Base-by-base conservation (phyloP, 1,140 invertebrate genomes). In the Trissolcus basalis region DNA sequence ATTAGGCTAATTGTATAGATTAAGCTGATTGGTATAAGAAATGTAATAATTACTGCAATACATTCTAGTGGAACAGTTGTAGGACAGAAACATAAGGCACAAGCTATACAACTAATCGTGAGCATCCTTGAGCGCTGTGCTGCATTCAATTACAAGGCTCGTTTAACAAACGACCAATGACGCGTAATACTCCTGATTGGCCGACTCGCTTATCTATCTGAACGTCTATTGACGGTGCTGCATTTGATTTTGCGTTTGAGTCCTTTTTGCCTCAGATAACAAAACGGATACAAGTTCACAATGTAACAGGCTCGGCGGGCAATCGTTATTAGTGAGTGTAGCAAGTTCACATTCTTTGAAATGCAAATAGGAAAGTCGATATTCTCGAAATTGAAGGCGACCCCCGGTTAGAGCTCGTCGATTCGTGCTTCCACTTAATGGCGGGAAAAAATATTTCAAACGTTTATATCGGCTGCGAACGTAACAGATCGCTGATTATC, bases 71-170 rank as follows among this genome's bases (percentile, higher is more conserved):
- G 39, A 65, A 72, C 54, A 55, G 53, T 51, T 54, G 65, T 53
- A 56, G 48, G 69, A 56, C 64, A 61, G 59, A 32, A 67, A 67
- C 54, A 49, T 70, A 71, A 63, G 67, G 64, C 59, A 51, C 50
- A 54, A 64, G 60, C 70, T 2, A 64, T 67, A 14, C 71, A 64
- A 61, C 67, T 72, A 75, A 72, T 79, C 71, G 50, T 27, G 64
- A 60, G 51, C 68, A 59, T 70, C 45, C 54, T 68, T 59, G 67
- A 72, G 58, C 51, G 48, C 19, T 43, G 51, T 61, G 55, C 51
- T 72, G 68, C 71, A 79, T 71, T 74, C 71, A 77, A 77, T 77
- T 77, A 77, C 72, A 75, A 79, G 77, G 71, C 72, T 79, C 77
- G 77, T 79, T 79, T 75, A 79, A 75, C 77, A 72, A 76, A 79